These are phyloP conservation scores for Crocallis elinguaria DNA, from an alignment of 2,888 invertebrate species.

Conservation along the genomic window DNA sequence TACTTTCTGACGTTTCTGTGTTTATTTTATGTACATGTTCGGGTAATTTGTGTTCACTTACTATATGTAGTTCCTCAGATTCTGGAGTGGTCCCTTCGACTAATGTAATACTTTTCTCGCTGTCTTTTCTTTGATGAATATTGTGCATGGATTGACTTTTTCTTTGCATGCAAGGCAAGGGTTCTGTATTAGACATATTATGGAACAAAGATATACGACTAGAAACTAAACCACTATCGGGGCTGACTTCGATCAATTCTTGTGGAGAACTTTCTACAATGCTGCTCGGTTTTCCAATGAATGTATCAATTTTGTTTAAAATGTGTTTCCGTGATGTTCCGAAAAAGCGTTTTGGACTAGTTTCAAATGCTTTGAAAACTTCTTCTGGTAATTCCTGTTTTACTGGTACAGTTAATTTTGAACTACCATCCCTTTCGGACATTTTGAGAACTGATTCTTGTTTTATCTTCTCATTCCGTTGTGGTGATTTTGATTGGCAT, in stretches of 20 bases:
- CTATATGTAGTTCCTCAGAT: slow-evolving; percentile 9
- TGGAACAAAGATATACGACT: slow-evolving; percentile 79
- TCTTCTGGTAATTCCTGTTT: slow-evolving; percentile 79
- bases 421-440: slow-evolving; percentile 9
- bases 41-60: slow-evolving; percentile 10
- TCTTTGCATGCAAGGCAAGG: slow-evolving; percentile 53
- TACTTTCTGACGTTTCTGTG: slow-evolving; percentile 25
- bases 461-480: slow-evolving; percentile 9
- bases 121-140: slow-evolving; percentile 55
- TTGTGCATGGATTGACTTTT: slow-evolving; percentile 69
- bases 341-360: slow-evolving; percentile 79
- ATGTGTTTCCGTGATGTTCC: slow-evolving; percentile 78
- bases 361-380: slow-evolving; percentile 79
- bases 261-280: slow-evolving; percentile 48
- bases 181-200: slow-evolving; percentile 71
- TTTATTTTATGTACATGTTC: slow-evolving; percentile 7
- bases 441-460: slow-evolving; percentile 6
- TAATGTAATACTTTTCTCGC: slow-evolving; percentile 35
- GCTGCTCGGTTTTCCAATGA: slow-evolving; percentile 64
- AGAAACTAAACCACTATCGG: slow-evolving; percentile 76
- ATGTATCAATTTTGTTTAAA: slow-evolving; percentile 76
- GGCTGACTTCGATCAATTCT: slow-evolving; percentile 50
- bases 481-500: slow-evolving; percentile 21
- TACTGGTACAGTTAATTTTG: slow-evolving; percentile 35
- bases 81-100: slow-evolving; percentile 27